Percentiles rank a stretch among this genome's conserved stretches.
Conservation (phyloP, 2,113 vertebrate species). For the Argyrosomus japonicus region DNA sequence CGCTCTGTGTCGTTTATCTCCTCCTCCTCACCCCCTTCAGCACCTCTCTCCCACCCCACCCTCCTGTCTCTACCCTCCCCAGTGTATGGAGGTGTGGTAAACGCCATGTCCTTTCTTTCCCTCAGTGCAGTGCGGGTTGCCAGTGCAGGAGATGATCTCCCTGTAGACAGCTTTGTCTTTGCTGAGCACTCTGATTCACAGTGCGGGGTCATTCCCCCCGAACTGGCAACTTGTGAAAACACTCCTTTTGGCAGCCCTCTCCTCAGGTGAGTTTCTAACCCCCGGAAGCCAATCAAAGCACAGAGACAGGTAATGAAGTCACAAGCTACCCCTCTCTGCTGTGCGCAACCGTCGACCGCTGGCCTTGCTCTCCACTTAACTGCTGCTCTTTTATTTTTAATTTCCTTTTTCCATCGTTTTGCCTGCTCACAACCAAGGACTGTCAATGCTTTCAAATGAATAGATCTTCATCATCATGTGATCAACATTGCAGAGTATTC, state of each 20-base stretch:
- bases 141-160: conserved; percentile 89
- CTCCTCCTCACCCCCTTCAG: neutral
- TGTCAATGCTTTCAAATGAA: conserved; percentile 22
- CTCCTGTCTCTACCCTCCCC: conserved; percentile 44
- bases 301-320: conserved; percentile 75
- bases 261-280: conserved; percentile 87
- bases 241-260: conserved; percentile 88
- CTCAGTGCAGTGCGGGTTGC: conserved; percentile 91
- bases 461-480: neutral
- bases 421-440: conserved; percentile 43
- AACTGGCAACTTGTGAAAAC: conserved; percentile 85
- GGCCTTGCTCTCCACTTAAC: conserved; percentile 73
- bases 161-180: conserved; percentile 90
- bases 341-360: conserved; percentile 65
- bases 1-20: conserved; percentile 8
- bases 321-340: conserved; percentile 75
- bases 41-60: neutral
- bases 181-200: conserved; percentile 89
- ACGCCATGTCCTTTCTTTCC: conserved; percentile 88
- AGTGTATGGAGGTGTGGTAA: conserved; percentile 79
- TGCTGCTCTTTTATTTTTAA: conserved; percentile 22
- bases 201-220: conserved; percentile 84
- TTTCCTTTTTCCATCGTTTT: conserved; percentile 47
- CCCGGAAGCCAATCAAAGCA: conserved; percentile 56
- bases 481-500: neutral